Base-by-base conservation (phyloP, 2,888 invertebrate genomes). In the Apeira syringaria region DNA sequence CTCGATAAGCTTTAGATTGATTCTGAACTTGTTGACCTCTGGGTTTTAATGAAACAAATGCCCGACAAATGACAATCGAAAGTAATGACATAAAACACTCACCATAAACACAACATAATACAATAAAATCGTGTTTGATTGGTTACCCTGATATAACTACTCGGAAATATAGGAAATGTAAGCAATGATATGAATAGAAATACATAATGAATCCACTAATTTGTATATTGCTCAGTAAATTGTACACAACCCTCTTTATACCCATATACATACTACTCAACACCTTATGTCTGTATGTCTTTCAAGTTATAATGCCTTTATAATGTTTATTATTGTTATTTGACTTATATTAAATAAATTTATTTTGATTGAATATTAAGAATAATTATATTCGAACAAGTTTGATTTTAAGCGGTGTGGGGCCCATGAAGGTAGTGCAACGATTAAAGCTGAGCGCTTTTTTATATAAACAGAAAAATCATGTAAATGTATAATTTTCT, bases 211-310 rank as follows among this genome's bases (percentile, higher is more conserved):
- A 31, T 34, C n/a, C 25, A 42, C 43, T 48, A 69, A 77, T 73
- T 76, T 79, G 76, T 83, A 85, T 80, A 89, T 35, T 71, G 72
- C 72, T 75, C 85, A 84, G 77, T 80, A 79, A 81, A 77, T 79
- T n/a, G n/a, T 74, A 80, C 87, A 89, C 87, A 90, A 89, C 89
- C 83, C 79, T 80, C 29, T 36, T 80, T 67, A 77, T 85, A 86
- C 80, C 82, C 83, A 82, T 76, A 86, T 80, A 81, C 83, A 82
- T 76, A 72, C 74, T 68, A 69, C 10, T 27, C 17, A 31, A 38
- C 33, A 45, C 39, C n/a, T n/a, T n/a, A n/a, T n/a, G n/a, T 6
- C 34, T 44, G 31, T 45, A 35, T 36, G 9, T 39, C 9, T 24
- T 35, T 28, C 15, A 32, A 5, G n/a, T 24, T 36, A 32, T 17